Conservation (phyloP, 2,888 invertebrate genomes). For the Cataglyphis cursor region DNA sequence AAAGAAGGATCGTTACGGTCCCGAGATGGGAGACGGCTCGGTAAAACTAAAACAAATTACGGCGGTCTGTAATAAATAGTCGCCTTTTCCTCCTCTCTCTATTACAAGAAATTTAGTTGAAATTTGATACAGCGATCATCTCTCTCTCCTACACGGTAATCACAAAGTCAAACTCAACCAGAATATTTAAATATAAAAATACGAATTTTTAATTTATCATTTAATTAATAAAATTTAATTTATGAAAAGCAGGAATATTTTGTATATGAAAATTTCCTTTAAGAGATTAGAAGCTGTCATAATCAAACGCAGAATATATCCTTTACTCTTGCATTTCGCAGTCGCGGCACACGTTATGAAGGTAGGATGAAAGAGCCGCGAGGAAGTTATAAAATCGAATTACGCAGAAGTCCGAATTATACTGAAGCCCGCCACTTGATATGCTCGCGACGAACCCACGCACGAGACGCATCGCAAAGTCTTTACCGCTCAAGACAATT, state of each 20-base stretch:
- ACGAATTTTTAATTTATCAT: not conserved
- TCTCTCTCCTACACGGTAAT: not conserved
- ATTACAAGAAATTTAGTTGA: constrained; percentile 10
- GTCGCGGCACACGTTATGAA: constrained; percentile 35
- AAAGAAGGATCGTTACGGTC: constrained; percentile 40
- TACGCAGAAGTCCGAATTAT: constrained; percentile 77
- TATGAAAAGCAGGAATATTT: not conserved
- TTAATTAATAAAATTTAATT: too few species aligned
- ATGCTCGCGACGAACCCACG: constrained; percentile 69
- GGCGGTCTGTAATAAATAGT: constrained; percentile 10
- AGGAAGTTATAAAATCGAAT: constrained; percentile 84
- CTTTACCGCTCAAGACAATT: not conserved
- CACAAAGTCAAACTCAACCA: not conserved
- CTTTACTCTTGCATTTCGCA: constrained; percentile 26
- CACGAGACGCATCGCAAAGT: constrained; percentile 71
- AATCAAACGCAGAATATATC: not conserved
- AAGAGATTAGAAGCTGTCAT: not conserved
- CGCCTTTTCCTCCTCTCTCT: not conserved
- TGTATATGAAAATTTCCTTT: not conserved
- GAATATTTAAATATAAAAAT: not conserved
- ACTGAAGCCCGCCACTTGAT: constrained; percentile 68
- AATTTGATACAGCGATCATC: not conserved
- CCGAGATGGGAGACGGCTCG: constrained; percentile 8
- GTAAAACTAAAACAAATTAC: not conserved
- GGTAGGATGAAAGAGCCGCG: constrained; percentile 57